A percentile compares a stretch with the other conserved stretches of the same genome.
Evolutionary conservation across 2,888 invertebrate species (phyloP).

Genomic region (Craniophora ligustri): DNA sequence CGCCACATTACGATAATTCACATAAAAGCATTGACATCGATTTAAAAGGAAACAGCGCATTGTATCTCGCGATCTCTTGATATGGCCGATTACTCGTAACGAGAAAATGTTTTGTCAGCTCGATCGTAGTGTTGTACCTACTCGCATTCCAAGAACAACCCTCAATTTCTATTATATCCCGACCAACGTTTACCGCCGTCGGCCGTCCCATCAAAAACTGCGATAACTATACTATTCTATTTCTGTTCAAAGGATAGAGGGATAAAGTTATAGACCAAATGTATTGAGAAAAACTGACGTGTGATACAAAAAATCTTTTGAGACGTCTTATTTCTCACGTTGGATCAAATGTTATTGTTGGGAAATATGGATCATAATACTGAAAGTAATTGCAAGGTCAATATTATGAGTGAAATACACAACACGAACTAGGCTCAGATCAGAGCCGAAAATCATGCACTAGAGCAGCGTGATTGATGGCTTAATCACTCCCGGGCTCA

Average conservation of each 20-base stretch:
- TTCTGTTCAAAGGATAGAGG: constrained; percentile 12
- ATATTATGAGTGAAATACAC: too few species aligned
- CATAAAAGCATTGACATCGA: constrained; percentile 60
- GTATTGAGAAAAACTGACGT: constrained; percentile 17
- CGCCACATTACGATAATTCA: constrained; percentile 56
- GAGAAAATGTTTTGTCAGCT: constrained; percentile 73
- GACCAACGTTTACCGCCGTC: constrained; percentile 31
- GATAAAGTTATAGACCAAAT: constrained; percentile 13
- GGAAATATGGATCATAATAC: too few species aligned
- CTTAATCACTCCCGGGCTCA: too few species aligned
- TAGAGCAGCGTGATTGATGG: too few species aligned
- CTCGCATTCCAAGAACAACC: constrained; percentile 45
- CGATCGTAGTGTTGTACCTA: constrained; percentile 46
- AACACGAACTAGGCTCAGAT: too few species aligned
- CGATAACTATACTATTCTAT: constrained; percentile 38
- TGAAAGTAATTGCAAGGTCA: too few species aligned
- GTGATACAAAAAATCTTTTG: constrained; percentile 3
- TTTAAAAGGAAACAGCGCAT: constrained; percentile 63
- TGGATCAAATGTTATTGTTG: too few species aligned
- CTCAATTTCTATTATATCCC: constrained; percentile 60
- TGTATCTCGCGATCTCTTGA: constrained; percentile 71
- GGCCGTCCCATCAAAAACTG: constrained; percentile 28
- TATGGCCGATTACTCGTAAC: constrained; percentile 77
- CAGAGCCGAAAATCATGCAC: too few species aligned
- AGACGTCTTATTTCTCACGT: constrained; percentile 3